Percentiles rank a stretch among this genome's conserved stretches.
Evolutionary conservation across 2,888 invertebrate genomes (phyloP).

Genomic region (Halictus quadricinctus): DNA sequence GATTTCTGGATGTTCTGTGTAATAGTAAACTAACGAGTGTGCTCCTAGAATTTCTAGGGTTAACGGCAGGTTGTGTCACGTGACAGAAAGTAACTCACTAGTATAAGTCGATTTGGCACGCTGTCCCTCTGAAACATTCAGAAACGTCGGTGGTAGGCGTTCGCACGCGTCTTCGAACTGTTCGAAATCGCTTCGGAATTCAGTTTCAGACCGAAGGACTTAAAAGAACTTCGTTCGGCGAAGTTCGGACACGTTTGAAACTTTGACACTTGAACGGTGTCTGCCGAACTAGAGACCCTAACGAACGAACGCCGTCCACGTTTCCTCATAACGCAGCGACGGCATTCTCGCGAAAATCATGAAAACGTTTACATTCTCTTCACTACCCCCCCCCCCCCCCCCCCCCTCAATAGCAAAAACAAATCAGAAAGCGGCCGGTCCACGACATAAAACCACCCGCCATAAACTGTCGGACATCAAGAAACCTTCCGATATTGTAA

Average conservation of each 20-base stretch:
- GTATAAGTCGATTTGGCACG: not conserved
- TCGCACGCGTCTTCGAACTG: slow-evolving; percentile 23
- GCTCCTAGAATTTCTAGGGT: not conserved
- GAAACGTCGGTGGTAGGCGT: slow-evolving; percentile 14
- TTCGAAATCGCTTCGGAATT: slow-evolving; percentile 49
- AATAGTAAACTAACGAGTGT: not conserved
- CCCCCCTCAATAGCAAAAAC: slow-evolving; percentile 8
- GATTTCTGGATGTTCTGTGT: not conserved
- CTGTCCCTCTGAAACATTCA: slow-evolving; percentile 23
- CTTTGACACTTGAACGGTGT: slow-evolving; percentile 51
- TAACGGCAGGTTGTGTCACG: not conserved
- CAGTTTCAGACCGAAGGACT: slow-evolving; percentile 63
- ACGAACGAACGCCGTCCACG: slow-evolving; percentile 12
- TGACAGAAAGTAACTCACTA: not conserved
- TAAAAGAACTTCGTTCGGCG: slow-evolving; percentile 57
- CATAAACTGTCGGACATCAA: slow-evolving; percentile 3
- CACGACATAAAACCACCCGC: slow-evolving; percentile 1
- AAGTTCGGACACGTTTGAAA: slow-evolving; percentile 56
- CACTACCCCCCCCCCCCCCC: too few species aligned
- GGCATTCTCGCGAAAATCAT: slow-evolving; percentile 48
- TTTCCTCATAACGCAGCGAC: slow-evolving; percentile 37
- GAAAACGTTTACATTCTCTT: slow-evolving; percentile 47
- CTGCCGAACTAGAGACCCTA: slow-evolving; percentile 30
- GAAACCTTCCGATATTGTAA: not conserved
- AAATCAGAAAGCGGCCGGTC: slow-evolving; percentile 29